These are phyloP conservation scores for Tyrophagus putrescentiae DNA, from an alignment of 1,140 invertebrate species.

Conservation along the genomic window DNA sequence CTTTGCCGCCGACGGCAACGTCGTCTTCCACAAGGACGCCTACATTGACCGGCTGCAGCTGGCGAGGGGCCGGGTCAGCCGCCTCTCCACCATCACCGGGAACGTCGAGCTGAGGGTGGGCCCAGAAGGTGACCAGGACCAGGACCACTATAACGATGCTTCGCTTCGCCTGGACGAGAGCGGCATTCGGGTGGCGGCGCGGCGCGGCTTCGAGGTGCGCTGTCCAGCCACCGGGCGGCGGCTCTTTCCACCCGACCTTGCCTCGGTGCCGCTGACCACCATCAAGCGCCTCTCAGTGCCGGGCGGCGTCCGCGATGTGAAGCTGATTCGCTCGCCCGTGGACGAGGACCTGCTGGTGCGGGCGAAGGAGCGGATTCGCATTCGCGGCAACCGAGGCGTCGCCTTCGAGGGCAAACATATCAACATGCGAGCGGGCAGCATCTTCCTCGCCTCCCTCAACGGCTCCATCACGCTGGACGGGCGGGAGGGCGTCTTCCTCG, in stretches of 20 bases:
- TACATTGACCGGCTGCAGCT: conserved; percentile 16
- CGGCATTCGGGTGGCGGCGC: conserved; percentile 17
- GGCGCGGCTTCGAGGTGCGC: conserved; percentile 16
- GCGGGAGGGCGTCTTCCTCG: conserved; percentile 17
- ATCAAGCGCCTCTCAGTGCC: conserved; percentile 14
- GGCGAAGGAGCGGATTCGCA: conserved; percentile 1
- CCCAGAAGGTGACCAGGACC: too few relatives aligned
- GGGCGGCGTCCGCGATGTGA: conserved; percentile 17
- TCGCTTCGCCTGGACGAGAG: not conserved
- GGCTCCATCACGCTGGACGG: conserved; percentile 16
- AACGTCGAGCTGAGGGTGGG: conserved; percentile 17
- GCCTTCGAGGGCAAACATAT: conserved; percentile 18
- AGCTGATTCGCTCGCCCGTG: conserved; percentile 23
- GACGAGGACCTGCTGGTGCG: conserved; percentile 18
- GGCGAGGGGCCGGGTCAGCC: conserved; percentile 13
- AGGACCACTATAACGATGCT: too few relatives aligned
- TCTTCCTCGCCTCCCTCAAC: conserved; percentile 19
- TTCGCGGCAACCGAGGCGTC: conserved; percentile 21
- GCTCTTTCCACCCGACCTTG: conserved; percentile 22
- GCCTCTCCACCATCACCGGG: conserved; percentile 12
- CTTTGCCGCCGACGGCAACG: conserved; percentile 2
- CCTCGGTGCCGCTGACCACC: conserved; percentile 15
- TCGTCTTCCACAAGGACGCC: conserved; percentile 18
- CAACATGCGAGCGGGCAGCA: not conserved
- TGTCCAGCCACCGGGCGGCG: conserved; percentile 11